Evolutionary conservation across 1,140 invertebrate species (phyloP), one percentile per base, ranked within the genome.

Genomic region (Metaphire vulgaris): DNA sequence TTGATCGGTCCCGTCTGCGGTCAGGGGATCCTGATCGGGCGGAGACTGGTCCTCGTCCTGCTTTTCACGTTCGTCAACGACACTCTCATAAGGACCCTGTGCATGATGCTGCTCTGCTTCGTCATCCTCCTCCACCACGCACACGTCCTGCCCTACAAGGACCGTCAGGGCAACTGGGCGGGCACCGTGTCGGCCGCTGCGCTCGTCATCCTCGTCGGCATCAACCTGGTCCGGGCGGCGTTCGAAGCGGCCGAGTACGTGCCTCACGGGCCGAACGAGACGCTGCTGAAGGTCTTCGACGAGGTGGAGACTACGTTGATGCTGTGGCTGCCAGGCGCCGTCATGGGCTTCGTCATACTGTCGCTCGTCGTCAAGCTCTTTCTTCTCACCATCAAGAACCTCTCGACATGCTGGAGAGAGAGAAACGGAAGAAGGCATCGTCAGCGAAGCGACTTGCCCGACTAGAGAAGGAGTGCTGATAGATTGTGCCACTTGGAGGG

Each of bases 241-340:
- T 76, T 76, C 75, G 75, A 76, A 33, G 68, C 75, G 31, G 75
- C 75, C 30, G 75, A 76, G 75, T 76, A 76, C 69, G 41, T 72
- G n/a, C 75, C 75, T 15, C 75, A 73, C 30, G 75, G 75, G 14
- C 75, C 75, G 15, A 76, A 76, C 32, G 68, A 31, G 30, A n/a
- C 70, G 1, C 75, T 76, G 68, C 71, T 76, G 75, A 74, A 15
- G 69, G 75, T 76, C 16, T 76, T 76, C 69, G 75, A 76, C 1
- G 75, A 76, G 41, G n/a, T 76, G 33, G 75, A 76, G 75, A 76
- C 71, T 32, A 68, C 56, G 30, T 34, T 76, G 30, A 76, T 76
- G 75, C 68, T 76, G 2, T 76, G 75, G 75, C 41, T 76, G 30
- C 75, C 75, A 1, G 75, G 67, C 1, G 69, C 69, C 33, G 75